Conservation (phyloP, 2,888 invertebrate species). For the Eulithis prunata region DNA sequence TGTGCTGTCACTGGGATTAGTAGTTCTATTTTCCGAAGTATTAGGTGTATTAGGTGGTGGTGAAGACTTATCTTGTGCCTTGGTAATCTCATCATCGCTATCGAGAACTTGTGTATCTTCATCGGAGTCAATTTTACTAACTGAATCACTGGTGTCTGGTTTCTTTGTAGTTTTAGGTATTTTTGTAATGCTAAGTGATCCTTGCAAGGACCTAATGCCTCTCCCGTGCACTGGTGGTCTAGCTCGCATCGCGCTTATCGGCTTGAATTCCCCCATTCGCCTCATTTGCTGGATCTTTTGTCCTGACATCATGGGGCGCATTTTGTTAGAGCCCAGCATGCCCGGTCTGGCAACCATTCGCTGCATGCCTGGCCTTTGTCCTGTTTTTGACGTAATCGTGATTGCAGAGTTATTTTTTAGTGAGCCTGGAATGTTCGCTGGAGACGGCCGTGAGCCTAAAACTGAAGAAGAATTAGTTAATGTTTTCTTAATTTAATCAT, state of each 20-base stretch:
- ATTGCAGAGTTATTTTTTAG: conserved; percentile 86
- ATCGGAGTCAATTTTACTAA: conserved; percentile 64
- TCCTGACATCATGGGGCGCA: conserved; percentile 69
- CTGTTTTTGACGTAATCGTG: conserved; percentile 82
- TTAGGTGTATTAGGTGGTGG: conserved; percentile 39
- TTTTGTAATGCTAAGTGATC: conserved; percentile 78
- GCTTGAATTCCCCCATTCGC: conserved; percentile 67
- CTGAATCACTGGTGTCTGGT: conserved; percentile 37
- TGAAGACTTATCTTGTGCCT: conserved; percentile 43
- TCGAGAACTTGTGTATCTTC: conserved; percentile 76
- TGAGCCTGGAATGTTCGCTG: conserved; percentile 74
- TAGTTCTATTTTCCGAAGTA: conserved; percentile 33
- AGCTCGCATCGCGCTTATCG: conserved; percentile 64
- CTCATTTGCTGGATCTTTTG: conserved; percentile 75
- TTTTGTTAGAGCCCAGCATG: conserved; percentile 65
- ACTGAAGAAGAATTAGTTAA: conserved; percentile 55
- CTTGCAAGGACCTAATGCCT: conserved; percentile 69
- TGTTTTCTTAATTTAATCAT: background rate
- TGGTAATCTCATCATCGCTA: conserved; percentile 69
- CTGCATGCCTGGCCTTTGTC: conserved; percentile 67
- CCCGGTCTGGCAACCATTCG: conserved; percentile 69
- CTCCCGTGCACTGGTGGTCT: conserved; percentile 63
- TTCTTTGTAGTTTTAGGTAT: conserved; percentile 66
- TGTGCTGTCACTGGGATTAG: conserved; percentile 26
- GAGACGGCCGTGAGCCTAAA: conserved; percentile 67